Base-by-base conservation (phyloP, 1,140 invertebrate genomes). In the Drosophila seguyi region DNA sequence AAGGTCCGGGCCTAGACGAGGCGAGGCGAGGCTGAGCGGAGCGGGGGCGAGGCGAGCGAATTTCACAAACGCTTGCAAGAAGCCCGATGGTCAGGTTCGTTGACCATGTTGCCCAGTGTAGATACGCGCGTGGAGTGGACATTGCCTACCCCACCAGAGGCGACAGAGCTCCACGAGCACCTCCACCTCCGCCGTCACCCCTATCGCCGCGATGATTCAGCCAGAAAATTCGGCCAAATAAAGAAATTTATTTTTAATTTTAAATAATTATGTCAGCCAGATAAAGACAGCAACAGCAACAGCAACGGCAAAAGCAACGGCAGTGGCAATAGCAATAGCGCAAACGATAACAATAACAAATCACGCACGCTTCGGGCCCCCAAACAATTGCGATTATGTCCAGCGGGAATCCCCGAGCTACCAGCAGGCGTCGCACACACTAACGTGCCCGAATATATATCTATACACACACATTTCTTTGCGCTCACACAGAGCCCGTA, bases 191-290 rank as follows among this genome's bases (percentile, higher is more conserved):
- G 6, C 13, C 20, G 20, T 14, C 44, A 14, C 14, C n/a, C 6
- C 47, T 14, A 27, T 14, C 25, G n/a, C 36, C 55, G 27, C 42
- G 66, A 73, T 86, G 83, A 88, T 88, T 86, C 84, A 86, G 83
- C 84, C 83, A 71, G 69, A 79, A 68, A 52, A 60, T 72, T 53
- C 34, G 36, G 77, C 77, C 48, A 74, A 73, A 73, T 62, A 75
- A 75, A 75, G 71, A 75, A 74, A 56, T 57, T 52, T 66, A 75
- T 53, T 68, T 76, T 71, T 87, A 77, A 87, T 87, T 87, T 87
- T 84, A 74, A 84, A 88, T 87, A 84, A 90, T 87, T 80, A 88
- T 87, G 76, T 87, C 85, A 87, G 73, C 59, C 48, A 76, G 73
- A 61, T 79, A 72, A 44, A 42, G 68, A 38, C 44, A 61, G 31